Evolutionary conservation across 1,140 invertebrate species (phyloP).

Genomic region (Drosophila murphyi): DNA sequence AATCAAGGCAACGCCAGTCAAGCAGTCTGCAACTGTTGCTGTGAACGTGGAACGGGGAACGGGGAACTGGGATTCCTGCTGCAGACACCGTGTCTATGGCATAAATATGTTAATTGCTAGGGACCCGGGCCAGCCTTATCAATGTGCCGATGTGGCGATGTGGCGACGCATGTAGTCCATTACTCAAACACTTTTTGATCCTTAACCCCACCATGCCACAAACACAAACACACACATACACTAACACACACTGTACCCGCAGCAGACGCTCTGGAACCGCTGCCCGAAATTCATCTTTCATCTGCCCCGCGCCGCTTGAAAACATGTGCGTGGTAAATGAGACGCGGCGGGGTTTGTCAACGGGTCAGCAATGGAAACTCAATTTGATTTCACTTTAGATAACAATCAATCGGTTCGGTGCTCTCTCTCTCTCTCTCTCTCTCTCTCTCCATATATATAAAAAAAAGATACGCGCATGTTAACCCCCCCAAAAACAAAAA

Average conservation of each 20-base stretch:
- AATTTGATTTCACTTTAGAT: conserved; percentile 78
- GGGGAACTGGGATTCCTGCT: conserved; percentile 37
- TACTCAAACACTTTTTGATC: conserved; percentile 68
- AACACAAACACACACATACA: neutral
- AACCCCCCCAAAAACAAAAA: conserved; percentile 26
- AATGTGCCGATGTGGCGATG: conserved; percentile 23
- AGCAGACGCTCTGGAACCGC: conserved; percentile 52
- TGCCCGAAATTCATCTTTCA: conserved; percentile 60
- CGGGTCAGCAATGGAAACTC: conserved; percentile 61
- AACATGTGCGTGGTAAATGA: conserved; percentile 11
- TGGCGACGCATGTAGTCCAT: conserved; percentile 64
- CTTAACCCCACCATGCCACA: conserved; percentile 55
- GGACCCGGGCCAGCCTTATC: conserved; percentile 59
- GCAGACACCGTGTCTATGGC: conserved; percentile 73
- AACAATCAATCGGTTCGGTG: conserved; percentile 72
- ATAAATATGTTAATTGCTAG: conserved; percentile 72
- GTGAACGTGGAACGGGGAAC: too few species aligned
- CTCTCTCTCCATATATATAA: neutral
- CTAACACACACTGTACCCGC: conserved; percentile 39
- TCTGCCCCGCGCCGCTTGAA: conserved; percentile 46
- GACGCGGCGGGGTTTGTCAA: conserved; percentile 40
- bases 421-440: conserved; percentile 2
- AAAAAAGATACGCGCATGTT: conserved; percentile 30
- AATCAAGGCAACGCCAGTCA: conserved; percentile 63
- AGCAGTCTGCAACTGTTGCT: conserved; percentile 53